Percentiles rank a stretch among this genome's conserved stretches.
phyloP scores from a whole-genome alignment of 2,888 invertebrate genomes.

The Meliscaeva auricollis region DNA sequence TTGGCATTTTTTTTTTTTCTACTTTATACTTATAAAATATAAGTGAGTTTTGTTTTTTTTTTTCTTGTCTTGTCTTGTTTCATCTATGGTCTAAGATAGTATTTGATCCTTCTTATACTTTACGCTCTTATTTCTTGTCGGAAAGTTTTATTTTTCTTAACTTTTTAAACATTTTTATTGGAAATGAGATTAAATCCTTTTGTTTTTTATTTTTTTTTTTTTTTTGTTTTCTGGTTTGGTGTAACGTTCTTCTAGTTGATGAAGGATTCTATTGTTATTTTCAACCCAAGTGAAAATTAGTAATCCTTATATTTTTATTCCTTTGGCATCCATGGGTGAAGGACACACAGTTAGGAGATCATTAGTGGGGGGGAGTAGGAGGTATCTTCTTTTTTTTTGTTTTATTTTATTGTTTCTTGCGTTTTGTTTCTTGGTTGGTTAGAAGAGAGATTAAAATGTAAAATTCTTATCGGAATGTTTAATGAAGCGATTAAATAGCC shows the following conservation, averaged over 20 bases:
- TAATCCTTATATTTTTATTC: conserved; percentile 71
- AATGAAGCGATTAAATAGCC: conserved; percentile 76
- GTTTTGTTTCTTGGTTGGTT: conserved; percentile 41
- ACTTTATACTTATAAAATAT: conserved; percentile 14
- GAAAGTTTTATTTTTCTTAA: conserved; percentile 58
- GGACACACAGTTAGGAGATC: conserved; percentile 46
- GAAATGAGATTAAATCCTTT: conserved; percentile 76
- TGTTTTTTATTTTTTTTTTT: conserved; percentile 34
- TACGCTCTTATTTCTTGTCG: conserved; percentile 46
- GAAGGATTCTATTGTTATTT: conserved; percentile 66
- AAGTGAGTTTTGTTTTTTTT: conserved; percentile 27
- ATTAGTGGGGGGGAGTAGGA: conserved; percentile 50
- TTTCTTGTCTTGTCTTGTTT: conserved; percentile 25
- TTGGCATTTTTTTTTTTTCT: conserved; percentile 52
- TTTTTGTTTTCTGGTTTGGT: conserved; percentile 11
- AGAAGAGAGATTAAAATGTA: conserved; percentile 70
- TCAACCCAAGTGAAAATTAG: conserved; percentile 71
- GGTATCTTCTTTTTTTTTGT: conserved; percentile 29
- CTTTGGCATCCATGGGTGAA: conserved; percentile 27
- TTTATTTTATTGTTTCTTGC: conserved; percentile 39
- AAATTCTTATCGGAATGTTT: conserved; percentile 73
- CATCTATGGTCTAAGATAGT: conserved; percentile 63
- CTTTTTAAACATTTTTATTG: conserved; percentile 75
- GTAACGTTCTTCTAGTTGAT: conserved; percentile 36
- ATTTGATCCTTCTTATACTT: conserved; percentile 72